These are phyloP conservation scores for Xenopus borealis DNA, from an alignment of 2,113 vertebrate species.

Conservation along the genomic window DNA sequence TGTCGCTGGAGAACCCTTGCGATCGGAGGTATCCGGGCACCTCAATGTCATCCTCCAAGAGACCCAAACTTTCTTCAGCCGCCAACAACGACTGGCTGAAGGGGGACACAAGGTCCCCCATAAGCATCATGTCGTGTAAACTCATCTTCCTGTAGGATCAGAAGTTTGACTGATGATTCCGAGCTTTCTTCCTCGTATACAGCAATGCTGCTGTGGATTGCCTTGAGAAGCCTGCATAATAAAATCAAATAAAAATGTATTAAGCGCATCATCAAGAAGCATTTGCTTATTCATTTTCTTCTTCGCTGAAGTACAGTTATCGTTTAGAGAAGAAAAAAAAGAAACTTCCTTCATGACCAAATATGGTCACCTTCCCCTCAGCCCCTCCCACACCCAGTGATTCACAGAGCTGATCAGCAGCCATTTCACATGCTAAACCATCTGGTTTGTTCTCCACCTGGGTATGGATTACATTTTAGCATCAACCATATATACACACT, in stretches of 20 bases:
- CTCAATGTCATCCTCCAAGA: constrained; percentile 89
- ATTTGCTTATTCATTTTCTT: background rate
- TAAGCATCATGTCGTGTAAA: constrained; percentile 75
- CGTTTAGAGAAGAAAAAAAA: background rate
- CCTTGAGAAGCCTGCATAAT: constrained; percentile 73
- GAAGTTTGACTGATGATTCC: constrained; percentile 56
- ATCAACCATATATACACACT: too few relatives aligned
- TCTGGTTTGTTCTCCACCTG: background rate
- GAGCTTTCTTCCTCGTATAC: constrained; percentile 74
- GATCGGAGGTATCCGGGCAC: constrained; percentile 73
- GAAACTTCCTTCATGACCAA: constrained; percentile 37
- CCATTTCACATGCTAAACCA: constrained; percentile 52
- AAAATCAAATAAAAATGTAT: background rate
- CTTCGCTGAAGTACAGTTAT: background rate
- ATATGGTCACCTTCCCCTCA: constrained; percentile 1
- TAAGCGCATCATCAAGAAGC: background rate
- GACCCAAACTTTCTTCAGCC: constrained; percentile 86
- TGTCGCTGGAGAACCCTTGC: constrained; percentile 72
- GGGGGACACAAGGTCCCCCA: constrained; percentile 83
- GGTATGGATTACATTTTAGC: constrained; percentile 52
- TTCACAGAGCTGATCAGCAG: constrained; percentile 45
- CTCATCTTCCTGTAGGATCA: constrained; percentile 65
- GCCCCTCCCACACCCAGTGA: constrained; percentile 50
- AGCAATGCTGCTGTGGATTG: constrained; percentile 90
- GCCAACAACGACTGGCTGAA: constrained; percentile 86